Conservation (phyloP, 2,113 vertebrate species). For the Lutjanus erythropterus region DNA sequence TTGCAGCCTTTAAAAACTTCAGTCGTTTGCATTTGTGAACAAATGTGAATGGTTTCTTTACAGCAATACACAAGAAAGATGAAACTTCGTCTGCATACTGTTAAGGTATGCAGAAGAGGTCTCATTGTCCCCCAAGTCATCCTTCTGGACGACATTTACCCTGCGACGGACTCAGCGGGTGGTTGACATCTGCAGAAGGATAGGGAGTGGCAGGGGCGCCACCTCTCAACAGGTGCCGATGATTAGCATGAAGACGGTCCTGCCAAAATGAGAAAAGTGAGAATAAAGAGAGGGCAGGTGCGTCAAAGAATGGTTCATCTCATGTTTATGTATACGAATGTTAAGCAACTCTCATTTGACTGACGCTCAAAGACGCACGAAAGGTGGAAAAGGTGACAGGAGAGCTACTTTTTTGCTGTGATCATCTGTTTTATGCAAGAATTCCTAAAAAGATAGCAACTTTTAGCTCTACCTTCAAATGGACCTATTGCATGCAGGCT, state of each 20-base stretch:
- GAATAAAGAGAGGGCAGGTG: slow-evolving; percentile 52
- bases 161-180: slow-evolving; percentile 64
- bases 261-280: slow-evolving; percentile 37
- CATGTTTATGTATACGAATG: slow-evolving; percentile 77
- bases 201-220: slow-evolving; percentile 68
- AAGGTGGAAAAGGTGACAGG: slow-evolving; percentile 36
- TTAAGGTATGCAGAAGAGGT: slow-evolving; percentile 45
- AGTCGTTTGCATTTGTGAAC: too few relatives aligned
- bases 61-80: neutral
- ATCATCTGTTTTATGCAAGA: slow-evolving; percentile 28
- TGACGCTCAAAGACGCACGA: slow-evolving; percentile 52
- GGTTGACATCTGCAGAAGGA: slow-evolving; percentile 69
- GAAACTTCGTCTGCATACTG: slow-evolving; percentile 2
- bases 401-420: slow-evolving; percentile 22
- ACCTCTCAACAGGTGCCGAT: slow-evolving; percentile 73
- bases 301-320: slow-evolving; percentile 62
- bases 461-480: too few relatives aligned
- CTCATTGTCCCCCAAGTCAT: slow-evolving; percentile 48
- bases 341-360: slow-evolving; percentile 38
- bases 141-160: slow-evolving; percentile 38
- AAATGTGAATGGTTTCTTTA: neutral
- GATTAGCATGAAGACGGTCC: slow-evolving; percentile 67
- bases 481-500: too few relatives aligned
- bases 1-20: slow-evolving; percentile 8
- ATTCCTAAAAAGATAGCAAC: slow-evolving; percentile 9